Conservation (phyloP, 2,113 vertebrate genomes). For the Micromys minutus region DNA sequence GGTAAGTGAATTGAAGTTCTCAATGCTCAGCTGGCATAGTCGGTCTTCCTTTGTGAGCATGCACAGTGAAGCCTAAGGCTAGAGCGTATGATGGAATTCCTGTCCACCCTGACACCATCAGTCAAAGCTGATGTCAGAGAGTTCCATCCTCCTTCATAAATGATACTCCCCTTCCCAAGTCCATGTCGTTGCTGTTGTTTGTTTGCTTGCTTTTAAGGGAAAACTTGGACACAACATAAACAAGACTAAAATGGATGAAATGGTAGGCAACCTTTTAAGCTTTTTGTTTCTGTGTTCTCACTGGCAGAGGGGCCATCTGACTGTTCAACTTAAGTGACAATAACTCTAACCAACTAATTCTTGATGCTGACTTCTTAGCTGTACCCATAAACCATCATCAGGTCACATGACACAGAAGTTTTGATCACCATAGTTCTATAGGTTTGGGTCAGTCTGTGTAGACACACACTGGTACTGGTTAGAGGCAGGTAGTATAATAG, state of each 20-base stretch:
- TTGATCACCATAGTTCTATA: background rate
- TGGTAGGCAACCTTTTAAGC: background rate
- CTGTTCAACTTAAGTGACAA: background rate
- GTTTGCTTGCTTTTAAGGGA: conserved; percentile 21
- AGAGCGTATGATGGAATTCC: background rate
- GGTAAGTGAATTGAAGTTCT: conserved; percentile 3
- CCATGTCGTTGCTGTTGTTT: no score
- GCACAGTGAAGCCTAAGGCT: background rate
- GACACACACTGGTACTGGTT: background rate
- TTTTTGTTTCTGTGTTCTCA: background rate
- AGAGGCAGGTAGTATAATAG: background rate
- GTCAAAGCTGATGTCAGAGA: background rate
- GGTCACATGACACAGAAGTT: background rate
- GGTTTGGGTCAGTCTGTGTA: background rate
- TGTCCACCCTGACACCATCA: background rate
- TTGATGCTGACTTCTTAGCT: background rate
- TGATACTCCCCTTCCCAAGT: background rate
- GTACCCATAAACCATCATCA: background rate
- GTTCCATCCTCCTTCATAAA: background rate
- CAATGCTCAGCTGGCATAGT: background rate
- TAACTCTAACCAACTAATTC: background rate
- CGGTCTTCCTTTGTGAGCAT: background rate
- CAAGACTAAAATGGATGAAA: background rate
- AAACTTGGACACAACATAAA: background rate
- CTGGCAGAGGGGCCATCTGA: background rate